Evolutionary conservation across 2,888 invertebrate genomes (phyloP), one percentile per base, ranked within the genome.

Genomic region (Drosophila mimica): DNA sequence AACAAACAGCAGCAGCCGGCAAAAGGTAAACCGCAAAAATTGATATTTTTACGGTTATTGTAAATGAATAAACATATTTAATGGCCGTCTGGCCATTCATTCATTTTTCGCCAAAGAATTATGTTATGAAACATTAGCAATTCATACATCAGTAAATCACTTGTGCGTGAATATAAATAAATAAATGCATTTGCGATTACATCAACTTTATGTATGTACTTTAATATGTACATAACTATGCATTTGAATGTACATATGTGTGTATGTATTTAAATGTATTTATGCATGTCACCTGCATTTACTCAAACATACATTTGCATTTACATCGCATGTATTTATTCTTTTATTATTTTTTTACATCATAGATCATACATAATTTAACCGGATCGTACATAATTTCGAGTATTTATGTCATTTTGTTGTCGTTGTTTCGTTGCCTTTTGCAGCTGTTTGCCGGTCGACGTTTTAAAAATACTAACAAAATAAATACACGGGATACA

Each of bases 391-490:
- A 69, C 51, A 48, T 25, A n/a, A 54, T 20, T 40, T 28, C 34
- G 25, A 51, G 49, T 52, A 73, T 67, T 68, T 59, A 57, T 79
- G 70, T 70, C 70, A 62, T 56, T 79, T 78, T 75, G 65, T 28
- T n/a, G 46, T 61, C 67, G 62, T 25, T 52, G 67, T 15, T 46
- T 25, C 20, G 52, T 66, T 25, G 49, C 40, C 67, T 73, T 67
- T 64, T 81, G 79, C 78, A 77, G 79, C 81, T 79, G 76, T 72
- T 79, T 71, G 82, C 82, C 82, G 80, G 79, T 48, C 48, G 53
- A 53, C 61, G 65, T 62, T 79, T 81, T 82, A 76, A 74, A 81
- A 82, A 82, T 76, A 81, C 76, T 68, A 72, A 79, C 65, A 79
- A 72, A 63, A 58, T 38, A 53, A 67, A 67, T 52, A 66, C 46